Conservation (phyloP, 2,113 vertebrate genomes). For the Mustela nigripes region DNA sequence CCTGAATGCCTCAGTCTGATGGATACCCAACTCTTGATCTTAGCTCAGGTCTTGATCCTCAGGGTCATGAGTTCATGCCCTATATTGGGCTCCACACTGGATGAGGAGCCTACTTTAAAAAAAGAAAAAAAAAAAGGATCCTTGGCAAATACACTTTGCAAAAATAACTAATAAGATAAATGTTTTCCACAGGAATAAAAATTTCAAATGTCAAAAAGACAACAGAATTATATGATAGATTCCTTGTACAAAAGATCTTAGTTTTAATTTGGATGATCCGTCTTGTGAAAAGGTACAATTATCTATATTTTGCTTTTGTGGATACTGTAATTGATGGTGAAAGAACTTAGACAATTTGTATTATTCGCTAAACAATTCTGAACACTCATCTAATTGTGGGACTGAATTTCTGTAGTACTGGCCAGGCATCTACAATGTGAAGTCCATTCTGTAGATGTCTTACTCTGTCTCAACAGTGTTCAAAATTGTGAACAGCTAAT, state of each 20-base stretch:
- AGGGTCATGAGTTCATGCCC: neutral
- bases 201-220: constrained; percentile 27
- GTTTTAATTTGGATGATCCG: constrained; percentile 51
- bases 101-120: neutral
- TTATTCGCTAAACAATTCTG: constrained; percentile 33
- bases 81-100: too few species aligned
- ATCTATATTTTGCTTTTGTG: constrained; percentile 51
- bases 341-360: constrained; percentile 32
- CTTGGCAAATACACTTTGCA: neutral
- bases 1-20: neutral
- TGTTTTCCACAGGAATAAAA: constrained; percentile 33
- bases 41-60: neutral
- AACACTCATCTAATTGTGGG: neutral
- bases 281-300: neutral
- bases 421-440: neutral
- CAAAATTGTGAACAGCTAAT: constrained; percentile 31
- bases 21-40: too few species aligned
- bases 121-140: neutral
- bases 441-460: neutral
- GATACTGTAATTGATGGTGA: neutral
- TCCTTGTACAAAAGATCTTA: neutral
- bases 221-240: neutral
- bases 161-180: constrained; percentile 38
- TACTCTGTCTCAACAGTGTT: neutral
- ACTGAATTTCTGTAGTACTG: constrained; percentile 12